Conservation (phyloP, 2,888 invertebrate species). For the Seira sanloemensis region DNA sequence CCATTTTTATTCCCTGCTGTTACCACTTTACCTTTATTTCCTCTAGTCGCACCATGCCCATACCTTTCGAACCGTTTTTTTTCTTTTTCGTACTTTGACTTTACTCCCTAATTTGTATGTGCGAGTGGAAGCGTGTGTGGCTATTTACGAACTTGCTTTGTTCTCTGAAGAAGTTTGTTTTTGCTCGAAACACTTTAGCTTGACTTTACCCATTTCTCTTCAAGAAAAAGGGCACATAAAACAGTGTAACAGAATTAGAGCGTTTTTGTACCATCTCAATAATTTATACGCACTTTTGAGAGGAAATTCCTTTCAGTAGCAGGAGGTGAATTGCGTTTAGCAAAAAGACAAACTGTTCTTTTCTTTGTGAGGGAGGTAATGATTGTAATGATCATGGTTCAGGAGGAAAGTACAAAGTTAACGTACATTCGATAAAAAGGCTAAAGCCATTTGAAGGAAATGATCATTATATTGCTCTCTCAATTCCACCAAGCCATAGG, state of each 20-base stretch:
- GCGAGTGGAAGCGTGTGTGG: neutral
- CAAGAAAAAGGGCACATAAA: slow-evolving; percentile 24
- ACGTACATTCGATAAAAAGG: neutral
- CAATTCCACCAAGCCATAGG: neutral
- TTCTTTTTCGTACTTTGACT: too few species aligned
- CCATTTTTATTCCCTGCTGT: slow-evolving; percentile 1
- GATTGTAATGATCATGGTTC: neutral
- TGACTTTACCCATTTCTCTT: neutral
- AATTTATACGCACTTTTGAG: neutral
- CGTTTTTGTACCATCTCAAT: neutral
- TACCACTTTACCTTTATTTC: neutral
- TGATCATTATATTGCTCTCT: neutral
- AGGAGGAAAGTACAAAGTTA: neutral
- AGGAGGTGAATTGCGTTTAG: neutral
- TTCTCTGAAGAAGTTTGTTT: neutral
- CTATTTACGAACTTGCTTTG: neutral
- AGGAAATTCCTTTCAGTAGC: neutral
- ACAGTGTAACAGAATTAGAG: slow-evolving; percentile 30
- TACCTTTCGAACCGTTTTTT: too few species aligned
- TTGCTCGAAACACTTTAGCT: neutral
- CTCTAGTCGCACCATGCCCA: neutral
- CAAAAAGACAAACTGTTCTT: too few species aligned
- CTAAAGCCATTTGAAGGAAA: neutral
- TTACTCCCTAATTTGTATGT: too few species aligned
- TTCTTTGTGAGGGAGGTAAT: neutral